Evolutionary conservation across 2,888 invertebrate genomes (phyloP), one percentile per base, ranked within the genome.

Genomic region (Eutolmus rufibarbis): DNA sequence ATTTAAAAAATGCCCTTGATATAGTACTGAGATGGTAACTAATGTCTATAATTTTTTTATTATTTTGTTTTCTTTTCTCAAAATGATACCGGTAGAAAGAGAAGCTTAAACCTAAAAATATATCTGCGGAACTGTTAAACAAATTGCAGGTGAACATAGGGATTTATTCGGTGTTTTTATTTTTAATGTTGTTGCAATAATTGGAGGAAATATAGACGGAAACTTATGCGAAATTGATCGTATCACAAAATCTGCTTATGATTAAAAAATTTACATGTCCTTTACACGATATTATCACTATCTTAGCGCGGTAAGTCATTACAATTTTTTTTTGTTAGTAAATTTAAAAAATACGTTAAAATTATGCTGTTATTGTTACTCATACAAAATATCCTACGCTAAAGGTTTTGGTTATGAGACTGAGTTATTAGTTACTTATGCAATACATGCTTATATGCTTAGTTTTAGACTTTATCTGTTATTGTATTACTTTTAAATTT

Each of bases 201-300:
- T 76, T 37, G 28, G 28, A 76, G 16, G 37, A n/a, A 76, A 76
- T 7, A 76, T 76, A 76, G 40, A 66, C 66, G 16, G 51, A 79
- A 51, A 79, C 79, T 79, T 79, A 79, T 79, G 46, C 28, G 78
- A 66, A 37, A 82, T 57, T 57, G 19, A 57, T 66, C 57, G 82
- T 82, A 82, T 82, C 82, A 82, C 82, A 82, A 82, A 81, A 82
- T 82, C 57, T 82, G 57, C 82, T 82, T 82, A 82, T 66, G n/a
- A 82, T 82, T 82, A 82, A 23, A 57, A 57, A 82, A 57, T 82
- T 8, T 82, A 82, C 82, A 82, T 66, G 34, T 57, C 51, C 40
- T 37, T 82, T 82, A 82, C 37, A 57, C 51, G 19, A 9, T 56
- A 19, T 57, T 82, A 82, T 37, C 82, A 82, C 82, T 82, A 82